phyloP scores from a whole-genome alignment of 1,140 invertebrate genomes.

The Lepidurus arcticus region DNA sequence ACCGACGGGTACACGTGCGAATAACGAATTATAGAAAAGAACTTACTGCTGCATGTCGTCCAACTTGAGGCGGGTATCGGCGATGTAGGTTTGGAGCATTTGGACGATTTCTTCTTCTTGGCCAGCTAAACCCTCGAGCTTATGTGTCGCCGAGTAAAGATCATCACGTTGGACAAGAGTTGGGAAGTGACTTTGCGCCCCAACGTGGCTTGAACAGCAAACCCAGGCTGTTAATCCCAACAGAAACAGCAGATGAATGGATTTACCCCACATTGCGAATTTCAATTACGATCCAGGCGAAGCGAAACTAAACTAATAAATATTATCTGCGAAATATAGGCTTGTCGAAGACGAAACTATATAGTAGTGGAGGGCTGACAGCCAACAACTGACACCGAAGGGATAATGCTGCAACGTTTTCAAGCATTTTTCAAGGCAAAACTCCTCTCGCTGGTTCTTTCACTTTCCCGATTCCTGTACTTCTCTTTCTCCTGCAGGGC shows the following conservation, averaged over 20 bases:
- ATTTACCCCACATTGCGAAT: slow-evolving; percentile 4
- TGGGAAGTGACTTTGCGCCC: background rate
- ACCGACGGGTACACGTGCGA: background rate
- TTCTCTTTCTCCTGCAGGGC: background rate
- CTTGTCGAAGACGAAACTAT: background rate
- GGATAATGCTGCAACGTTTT: slow-evolving; percentile 1
- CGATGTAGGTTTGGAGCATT: slow-evolving; percentile 28
- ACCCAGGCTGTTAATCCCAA: background rate
- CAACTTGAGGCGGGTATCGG: slow-evolving; percentile 20
- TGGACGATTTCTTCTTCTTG: slow-evolving; percentile 31
- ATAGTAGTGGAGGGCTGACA: background rate
- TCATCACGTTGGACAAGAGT: slow-evolving; percentile 10
- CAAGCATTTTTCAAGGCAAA: slow-evolving; percentile 6
- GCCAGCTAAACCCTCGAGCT: slow-evolving; percentile 29
- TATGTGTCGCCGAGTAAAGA: slow-evolving; percentile 29
- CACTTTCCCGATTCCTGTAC: background rate
- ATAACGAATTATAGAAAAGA: background rate
- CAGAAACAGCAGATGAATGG: background rate
- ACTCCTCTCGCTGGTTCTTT: background rate
- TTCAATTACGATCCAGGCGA: background rate
- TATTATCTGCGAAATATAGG: background rate
- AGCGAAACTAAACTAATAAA: background rate
- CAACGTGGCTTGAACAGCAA: background rate
- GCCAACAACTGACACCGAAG: background rate
- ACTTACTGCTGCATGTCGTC: slow-evolving; percentile 31